Base-by-base conservation (phyloP, 2,888 invertebrate species). In the Stenchaetothrips biformis region DNA sequence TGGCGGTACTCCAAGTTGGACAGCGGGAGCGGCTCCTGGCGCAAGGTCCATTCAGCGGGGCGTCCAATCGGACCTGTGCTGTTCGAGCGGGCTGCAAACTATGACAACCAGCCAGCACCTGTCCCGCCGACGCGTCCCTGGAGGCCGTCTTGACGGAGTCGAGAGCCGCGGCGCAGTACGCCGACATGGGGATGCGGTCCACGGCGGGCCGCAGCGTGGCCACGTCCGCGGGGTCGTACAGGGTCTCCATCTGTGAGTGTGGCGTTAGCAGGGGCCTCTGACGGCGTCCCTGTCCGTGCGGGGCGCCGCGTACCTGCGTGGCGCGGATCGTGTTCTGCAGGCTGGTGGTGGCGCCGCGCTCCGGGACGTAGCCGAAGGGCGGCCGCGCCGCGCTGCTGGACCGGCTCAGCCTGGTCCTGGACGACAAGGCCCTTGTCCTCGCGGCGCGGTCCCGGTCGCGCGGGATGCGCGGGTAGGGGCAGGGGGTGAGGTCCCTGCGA, bases 151-250 rank as follows among this genome's bases (percentile, higher is more conserved):
- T 74, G 7, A 74, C 21, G 21, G 67, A 74, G 21, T 74, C 25
- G 67, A 74, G 25, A 7, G 25, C 67, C 9, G 67, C 67, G 67
- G 67, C 67, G 67, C 21, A 25, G 67, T 74, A 25, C 67, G 21
- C 8, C 2, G 21, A 25, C 67, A 25, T 74, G 7, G 67, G 67
- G 25, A 21, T 21, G 67, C 67, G 67, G 67, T 74, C 67, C 67
- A 25, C 9, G 67, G 25, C 25, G 25, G 21, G 37, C 21, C 67
- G 67, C 67, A 74, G 67, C 8, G 21, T 25, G 67, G 67, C 67
- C 67, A 74, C 67, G 67, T 74, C 67, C 21, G 67, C 67, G 67
- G 67, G 67, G 67, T 74, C 21, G 25, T 25, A 74, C 21, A 74
- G 67, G 21, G 67, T 74, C 67, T 74, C 67, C 67, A 74, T 74